Base-by-base conservation (phyloP, 2,113 vertebrate species). In the Chrysemys picta region DNA sequence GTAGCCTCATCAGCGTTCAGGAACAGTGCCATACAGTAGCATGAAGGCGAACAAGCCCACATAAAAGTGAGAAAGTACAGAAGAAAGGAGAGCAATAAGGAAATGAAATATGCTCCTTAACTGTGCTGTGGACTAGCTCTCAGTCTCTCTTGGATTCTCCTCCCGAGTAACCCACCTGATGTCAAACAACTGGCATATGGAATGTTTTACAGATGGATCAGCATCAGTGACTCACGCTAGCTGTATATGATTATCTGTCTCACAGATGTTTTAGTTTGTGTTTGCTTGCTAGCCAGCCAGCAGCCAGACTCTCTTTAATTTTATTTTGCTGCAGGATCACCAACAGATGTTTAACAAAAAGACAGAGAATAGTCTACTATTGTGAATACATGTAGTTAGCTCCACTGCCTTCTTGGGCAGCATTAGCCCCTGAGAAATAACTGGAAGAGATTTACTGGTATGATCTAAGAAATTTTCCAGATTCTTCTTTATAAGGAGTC, bases 211-310 rank as follows among this genome's bases (percentile, higher is more conserved):
- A 98, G 97, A 97, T 94, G 96, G 95, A 38, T 92, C 80, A 78
- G 97, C 94, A 35, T 89, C 95, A 42, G 87, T 94, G 96, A 89
- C 94, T 97, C 90, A 84, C 8, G 1, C 65, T 84, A 88, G 96
- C 97, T 97, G 76, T 85, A 11, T 76, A 62, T 95, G 59, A 94
- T 96, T 97, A 94, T 98, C 98, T 98, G 97, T 97, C 96, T 91
- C 97, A 93, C 98, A 98, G 97, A 98, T 98, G 98, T 97, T 98
- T 95, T 22, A 47, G 90, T 81, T 97, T 95, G 92, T 93, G 49
- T 96, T 97, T 98, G 94, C 92, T 97, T 92, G 89, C 87, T 95
- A 96, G 94, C 90, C 72, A 96, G 91, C 93, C 97, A 95, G 93
- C 86, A 85, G 95, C 92, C 96, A 87, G 25, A 25, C 94, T 87